Evolutionary conservation across 2,113 vertebrate genomes (phyloP), one percentile per base, ranked within the genome.

Genomic region (Cyprinodon variegatus): DNA sequence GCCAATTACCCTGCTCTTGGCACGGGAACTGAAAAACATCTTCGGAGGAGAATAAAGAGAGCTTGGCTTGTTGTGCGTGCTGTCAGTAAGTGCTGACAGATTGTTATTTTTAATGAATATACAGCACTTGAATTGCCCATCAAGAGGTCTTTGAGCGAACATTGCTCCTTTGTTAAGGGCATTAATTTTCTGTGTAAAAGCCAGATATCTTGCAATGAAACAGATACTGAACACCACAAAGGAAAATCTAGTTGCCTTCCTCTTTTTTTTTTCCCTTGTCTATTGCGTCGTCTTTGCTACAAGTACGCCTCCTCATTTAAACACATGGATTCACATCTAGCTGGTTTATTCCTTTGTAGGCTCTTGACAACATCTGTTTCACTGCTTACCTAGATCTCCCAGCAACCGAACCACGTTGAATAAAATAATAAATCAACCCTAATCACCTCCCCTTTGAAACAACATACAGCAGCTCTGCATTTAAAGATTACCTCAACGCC

Each of bases 61-160:
- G 86, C 88, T 87, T 82, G 88, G 89, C 90, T 93, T 91, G 86
- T 88, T 92, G 91, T 91, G 89, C 85, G 53, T 84, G 90, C 90
- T 92, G 91, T 93, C 93, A 92, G 90, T 84, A 88, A 89, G 91
- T 92, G 90, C 91, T 94, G 94, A 93, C 92, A 93, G 93, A 93
- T 92, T 93, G 92, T 93, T 94, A 92, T 94, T 94, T 94, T 94
- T 94, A 94, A 94, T 94, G 93, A 94, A 93, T 93, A 92, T 92
- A 93, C 88, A 86, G 90, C 88, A 92, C 91, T 91, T 94, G 92
- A 94, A 93, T 91, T 83, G 85, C 87, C 91, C 90, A 94, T 94
- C 93, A 94, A 93, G 93, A 92, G 90, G 87, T 92, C 88, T 94
- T 93, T 89, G 88, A 93, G 90, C 29, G 77, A 92, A 90, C 88